Percentiles rank a stretch among this genome's conserved stretches.
Evolutionary conservation across 1,140 invertebrate species (phyloP).

Genomic region (Aphelinus certus): DNA sequence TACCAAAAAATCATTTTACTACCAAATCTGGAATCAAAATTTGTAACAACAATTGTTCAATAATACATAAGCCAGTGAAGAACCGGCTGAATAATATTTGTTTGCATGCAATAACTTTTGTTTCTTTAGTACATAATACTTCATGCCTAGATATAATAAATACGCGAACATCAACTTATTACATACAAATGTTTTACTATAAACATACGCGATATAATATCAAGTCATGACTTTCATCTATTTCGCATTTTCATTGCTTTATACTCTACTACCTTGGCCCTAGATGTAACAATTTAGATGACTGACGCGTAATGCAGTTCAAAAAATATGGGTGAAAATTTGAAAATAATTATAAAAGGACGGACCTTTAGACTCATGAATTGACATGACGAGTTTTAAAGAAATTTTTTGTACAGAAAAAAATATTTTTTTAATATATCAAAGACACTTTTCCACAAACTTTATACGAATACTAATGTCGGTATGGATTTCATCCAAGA

Average conservation of each 20-base stretch:
- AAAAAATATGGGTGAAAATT: neutral
- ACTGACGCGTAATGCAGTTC: constrained; percentile 13
- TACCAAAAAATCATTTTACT: constrained; percentile 13
- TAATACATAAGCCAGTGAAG: neutral
- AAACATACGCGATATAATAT: constrained; percentile 34
- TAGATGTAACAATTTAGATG: constrained; percentile 14
- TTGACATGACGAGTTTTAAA: neutral
- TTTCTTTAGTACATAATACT: constrained; percentile 17
- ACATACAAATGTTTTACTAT: constrained; percentile 11
- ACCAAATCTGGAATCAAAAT: constrained; percentile 21
- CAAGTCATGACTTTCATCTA: constrained; percentile 23
- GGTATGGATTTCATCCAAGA: no score
- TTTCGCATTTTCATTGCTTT: constrained; percentile 14
- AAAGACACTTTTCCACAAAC: neutral
- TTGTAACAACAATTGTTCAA: constrained; percentile 8
- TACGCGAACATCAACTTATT: constrained; percentile 24
- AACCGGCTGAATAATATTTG: constrained; percentile 9
- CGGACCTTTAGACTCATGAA: neutral
- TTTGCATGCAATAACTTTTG: constrained; percentile 8
- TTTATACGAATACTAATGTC: no score
- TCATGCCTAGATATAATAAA: constrained; percentile 35
- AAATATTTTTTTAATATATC: neutral
- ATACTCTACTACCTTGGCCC: constrained; percentile 28
- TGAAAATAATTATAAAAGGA: constrained; percentile 13
- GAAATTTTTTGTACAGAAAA: neutral